Base-by-base conservation (phyloP, 2,113 vertebrate genomes). In the Oreochromis tanganicae region DNA sequence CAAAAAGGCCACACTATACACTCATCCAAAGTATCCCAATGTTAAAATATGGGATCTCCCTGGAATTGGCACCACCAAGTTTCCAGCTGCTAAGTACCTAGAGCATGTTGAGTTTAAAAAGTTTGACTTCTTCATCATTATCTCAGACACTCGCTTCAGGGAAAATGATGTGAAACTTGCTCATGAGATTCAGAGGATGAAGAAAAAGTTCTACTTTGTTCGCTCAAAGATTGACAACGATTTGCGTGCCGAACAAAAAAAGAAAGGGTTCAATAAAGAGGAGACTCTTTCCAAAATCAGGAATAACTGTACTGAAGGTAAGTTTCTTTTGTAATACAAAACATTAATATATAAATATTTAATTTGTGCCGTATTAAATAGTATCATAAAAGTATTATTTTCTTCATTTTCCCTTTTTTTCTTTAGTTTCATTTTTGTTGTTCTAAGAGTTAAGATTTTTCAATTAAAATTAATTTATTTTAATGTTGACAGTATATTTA, bases 51-150 rank as follows among this genome's bases (percentile, higher is more conserved):
- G 83, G 87, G 89, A 89, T 78, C 82, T 92, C 11, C 89, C 91
- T 89, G 91, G 89, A 2, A 12, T 89, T 7, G 91, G 89, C 1
- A 83, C 87, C 48, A 46, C 24, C 4, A 84, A 4, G 0, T 89
- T 87, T 54, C 71, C 89, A 54, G 89, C 89, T 83, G 27, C 54
- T 2, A 3, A 84, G 4, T 90, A 92, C 16, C 38, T 90, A 80
- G 1, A 89, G 41, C 2, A 3, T 16, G 80, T 90, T 75, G 46
- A 1, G 48, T 90, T 92, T 32, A 13, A 88, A 4, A 88, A 3
- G 19, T 92, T 78, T 85, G 88, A 92, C 82, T 90, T 88, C 84
- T 90, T 90, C 84, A 80, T 92, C 75, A 88, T 92, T 71, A 56
- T 92, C 38, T 89, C 88, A 78, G 36, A 2, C 1, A 3, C 5